Base-by-base conservation (phyloP, 2,888 invertebrate species). In the Panopea generosa region DNA sequence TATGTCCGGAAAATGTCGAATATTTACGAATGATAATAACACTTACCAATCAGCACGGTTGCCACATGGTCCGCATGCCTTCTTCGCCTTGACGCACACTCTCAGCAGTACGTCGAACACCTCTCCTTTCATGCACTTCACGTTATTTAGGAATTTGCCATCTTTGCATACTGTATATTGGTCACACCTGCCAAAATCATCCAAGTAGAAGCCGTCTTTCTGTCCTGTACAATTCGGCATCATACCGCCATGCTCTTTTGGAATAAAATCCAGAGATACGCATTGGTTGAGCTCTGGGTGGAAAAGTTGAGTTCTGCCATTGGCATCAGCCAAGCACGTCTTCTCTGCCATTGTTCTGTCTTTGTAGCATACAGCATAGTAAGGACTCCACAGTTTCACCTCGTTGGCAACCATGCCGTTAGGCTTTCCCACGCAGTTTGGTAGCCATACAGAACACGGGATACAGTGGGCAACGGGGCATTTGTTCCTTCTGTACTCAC, bases 101-200 rank as follows among this genome's bases (percentile, higher is more conserved):
- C 50, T 61, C n/a, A 38, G 38, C 4, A 52, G n/a, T 18, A 47
- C 47, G 26, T 80, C 79, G 53, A 72, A 80, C 22, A 65, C 60
- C 49, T 72, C 68, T 16, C 76, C 79, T 14, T 52, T 57, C 26
- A 27, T 27, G 38, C 79, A 80, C 18, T 66, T 68, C 7, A 76
- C 59, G 24, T 47, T 55, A 24, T 56, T 77, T 0, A 74, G 50
- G 43, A 82, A 59, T 9, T 49, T 45, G 16, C 79, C 78, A 18
- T 65, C 55, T 26, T 50, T 55, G 65, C 87, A 87, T 26, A 76
- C 76, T 33, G 84, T 76, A 65, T 84, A 87, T 43, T 85, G 83
- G 27, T 84, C 73, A 63, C 87, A 87, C 14, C 85, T 75, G 0
- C 86, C 86, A 29, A 79, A 80, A 4, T 78, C 74, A 47, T 87